Conservation (phyloP, 2,797 vertebrate species). For the Scomberomorus guttatus region DNA sequence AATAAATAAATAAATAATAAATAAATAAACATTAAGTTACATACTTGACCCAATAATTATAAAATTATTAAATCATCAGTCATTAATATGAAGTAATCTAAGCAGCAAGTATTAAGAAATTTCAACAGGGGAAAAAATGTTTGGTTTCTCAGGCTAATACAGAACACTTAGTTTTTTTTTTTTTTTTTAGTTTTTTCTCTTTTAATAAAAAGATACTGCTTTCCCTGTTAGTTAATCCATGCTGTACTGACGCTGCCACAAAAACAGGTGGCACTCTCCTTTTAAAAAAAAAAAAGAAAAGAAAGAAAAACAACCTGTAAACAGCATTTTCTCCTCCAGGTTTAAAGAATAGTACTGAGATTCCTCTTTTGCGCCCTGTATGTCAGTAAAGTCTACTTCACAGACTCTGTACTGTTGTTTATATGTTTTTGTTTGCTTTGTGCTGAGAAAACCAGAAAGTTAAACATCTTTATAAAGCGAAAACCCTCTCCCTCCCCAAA, state of each 20-base stretch:
- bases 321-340: constrained; percentile 82
- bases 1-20: constrained; percentile 63
- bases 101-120: constrained; percentile 89
- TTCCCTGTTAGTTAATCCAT: constrained; percentile 84
- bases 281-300: constrained; percentile 62
- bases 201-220: constrained; percentile 84
- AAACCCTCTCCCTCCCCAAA: constrained; percentile 52
- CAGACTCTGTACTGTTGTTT: constrained; percentile 78
- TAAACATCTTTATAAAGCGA: constrained; percentile 85
- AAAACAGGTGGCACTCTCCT: constrained; percentile 81
- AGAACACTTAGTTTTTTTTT: constrained; percentile 79
- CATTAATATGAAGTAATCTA: constrained; percentile 85
- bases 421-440: constrained; percentile 84
- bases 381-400: constrained; percentile 77
- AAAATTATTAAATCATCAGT: constrained; percentile 84
- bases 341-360: constrained; percentile 83
- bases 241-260: constrained; percentile 83
- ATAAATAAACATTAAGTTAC: constrained; percentile 79
- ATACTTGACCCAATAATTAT: constrained; percentile 82
- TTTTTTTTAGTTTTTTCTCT: constrained; percentile 52
- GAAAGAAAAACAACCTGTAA: constrained; percentile 80
- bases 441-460: constrained; percentile 90
- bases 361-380: constrained; percentile 80
- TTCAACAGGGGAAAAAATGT: constrained; percentile 84
- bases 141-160: constrained; percentile 89